Conservation (phyloP, 2,797 vertebrate species). For the Poeciliopsis presidionis region DNA sequence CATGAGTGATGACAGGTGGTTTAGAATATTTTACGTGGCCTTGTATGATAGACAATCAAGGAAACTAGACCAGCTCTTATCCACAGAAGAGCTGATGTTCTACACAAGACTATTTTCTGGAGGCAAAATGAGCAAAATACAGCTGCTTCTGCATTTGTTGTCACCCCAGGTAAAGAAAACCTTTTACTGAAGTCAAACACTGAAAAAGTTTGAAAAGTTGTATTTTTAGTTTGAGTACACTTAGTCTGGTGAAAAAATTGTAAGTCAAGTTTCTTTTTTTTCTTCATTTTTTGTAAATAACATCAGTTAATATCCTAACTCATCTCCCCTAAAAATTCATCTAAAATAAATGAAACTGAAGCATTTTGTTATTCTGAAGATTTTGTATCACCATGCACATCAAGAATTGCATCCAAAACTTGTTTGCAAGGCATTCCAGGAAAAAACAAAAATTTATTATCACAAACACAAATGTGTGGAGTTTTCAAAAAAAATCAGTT, state of each 20-base stretch:
- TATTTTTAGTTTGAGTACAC: neutral
- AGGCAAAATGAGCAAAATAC: neutral
- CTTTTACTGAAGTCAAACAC: neutral
- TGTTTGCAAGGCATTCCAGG: neutral
- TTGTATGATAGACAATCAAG: constrained; percentile 11
- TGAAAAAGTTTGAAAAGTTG: neutral
- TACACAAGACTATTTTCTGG: neutral
- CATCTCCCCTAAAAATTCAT: neutral
- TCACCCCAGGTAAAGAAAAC: neutral
- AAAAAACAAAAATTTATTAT: neutral
- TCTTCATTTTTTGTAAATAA: neutral
- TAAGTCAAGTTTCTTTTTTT: neutral
- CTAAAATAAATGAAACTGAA: neutral
- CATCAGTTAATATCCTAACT: neutral
- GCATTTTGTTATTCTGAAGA: no score
- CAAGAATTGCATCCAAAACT: neutral
- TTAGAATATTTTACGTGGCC: neutral
- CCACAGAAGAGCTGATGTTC: neutral
- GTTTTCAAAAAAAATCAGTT: neutral
- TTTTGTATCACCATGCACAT: neutral
- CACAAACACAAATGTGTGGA: neutral
- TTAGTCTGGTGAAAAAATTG: neutral
- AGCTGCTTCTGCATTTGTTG: neutral
- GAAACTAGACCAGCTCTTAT: neutral
- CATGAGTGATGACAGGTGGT: neutral